phyloP scores from a whole-genome alignment of 1,140 invertebrate species.

The Rhyacophila brunnea region DNA sequence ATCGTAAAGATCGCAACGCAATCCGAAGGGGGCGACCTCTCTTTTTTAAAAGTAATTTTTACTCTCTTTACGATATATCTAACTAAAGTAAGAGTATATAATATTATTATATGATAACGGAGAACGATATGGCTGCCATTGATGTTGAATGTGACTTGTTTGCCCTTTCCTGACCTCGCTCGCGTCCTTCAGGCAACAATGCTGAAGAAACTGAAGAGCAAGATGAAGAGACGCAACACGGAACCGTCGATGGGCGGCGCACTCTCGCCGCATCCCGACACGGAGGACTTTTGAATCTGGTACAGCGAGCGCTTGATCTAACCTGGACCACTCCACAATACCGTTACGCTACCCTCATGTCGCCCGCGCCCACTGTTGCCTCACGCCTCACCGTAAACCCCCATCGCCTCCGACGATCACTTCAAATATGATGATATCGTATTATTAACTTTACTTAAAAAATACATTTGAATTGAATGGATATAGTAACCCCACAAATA shows the following conservation, averaged over 20 bases:
- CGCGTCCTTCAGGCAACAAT: slow-evolving; percentile 74
- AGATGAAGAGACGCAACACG: slow-evolving; percentile 92
- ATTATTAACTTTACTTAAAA: too few species aligned
- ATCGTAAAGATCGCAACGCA: too few species aligned
- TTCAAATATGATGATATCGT: too few species aligned
- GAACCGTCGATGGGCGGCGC: slow-evolving; percentile 84
- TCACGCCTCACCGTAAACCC: slow-evolving; percentile 50
- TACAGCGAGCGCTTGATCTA: slow-evolving; percentile 65
- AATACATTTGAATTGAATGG: too few species aligned
- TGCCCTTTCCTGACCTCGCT: slow-evolving; percentile 41
- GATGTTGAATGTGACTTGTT: slow-evolving; percentile 12
- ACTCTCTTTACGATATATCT: too few species aligned
- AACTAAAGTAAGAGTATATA: too few species aligned
- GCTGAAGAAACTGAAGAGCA: slow-evolving; percentile 89
- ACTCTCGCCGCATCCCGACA: slow-evolving; percentile 46
- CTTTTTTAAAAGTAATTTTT: too few species aligned
- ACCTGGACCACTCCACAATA: slow-evolving; percentile 63
- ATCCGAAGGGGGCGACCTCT: too few species aligned
- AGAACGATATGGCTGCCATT: slow-evolving; percentile 11
- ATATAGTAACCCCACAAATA: too few species aligned
- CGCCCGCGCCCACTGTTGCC: slow-evolving; percentile 58
- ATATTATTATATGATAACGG: not conserved
- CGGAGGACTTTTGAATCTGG: slow-evolving; percentile 60
- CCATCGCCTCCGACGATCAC: too few species aligned
- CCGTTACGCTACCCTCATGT: slow-evolving; percentile 48